Evolutionary conservation across 1,140 invertebrate species (phyloP).

Genomic region (Akabosia matsudoensis): DNA sequence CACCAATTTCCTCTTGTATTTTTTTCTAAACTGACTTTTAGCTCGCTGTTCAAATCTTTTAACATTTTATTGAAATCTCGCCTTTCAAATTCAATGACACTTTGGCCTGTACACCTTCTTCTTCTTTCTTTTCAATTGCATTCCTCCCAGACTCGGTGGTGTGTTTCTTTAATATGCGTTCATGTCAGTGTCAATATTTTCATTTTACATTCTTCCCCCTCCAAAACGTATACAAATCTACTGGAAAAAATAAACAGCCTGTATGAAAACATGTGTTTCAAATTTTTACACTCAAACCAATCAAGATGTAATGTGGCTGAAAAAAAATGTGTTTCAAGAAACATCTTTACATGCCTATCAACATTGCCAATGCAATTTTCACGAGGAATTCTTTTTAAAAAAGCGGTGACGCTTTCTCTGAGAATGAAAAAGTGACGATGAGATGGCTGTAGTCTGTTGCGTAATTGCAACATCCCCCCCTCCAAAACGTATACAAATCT

Average conservation of each 20-base stretch:
- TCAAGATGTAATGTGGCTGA: neutral
- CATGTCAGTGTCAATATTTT: conserved; percentile 11
- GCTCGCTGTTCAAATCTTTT: neutral
- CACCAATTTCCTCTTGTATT: neutral
- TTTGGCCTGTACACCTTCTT: neutral
- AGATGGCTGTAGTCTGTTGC: neutral
- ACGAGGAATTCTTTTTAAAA: too few species aligned
- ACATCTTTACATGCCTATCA: too few species aligned
- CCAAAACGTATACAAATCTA: neutral
- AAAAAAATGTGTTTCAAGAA: neutral
- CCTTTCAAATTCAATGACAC: neutral
- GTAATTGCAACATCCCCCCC: too few species aligned
- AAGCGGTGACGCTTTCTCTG: neutral
- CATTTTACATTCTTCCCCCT: neutral
- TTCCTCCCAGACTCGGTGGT: neutral
- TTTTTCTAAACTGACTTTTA: neutral
- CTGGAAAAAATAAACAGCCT: neutral
- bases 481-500: neutral
- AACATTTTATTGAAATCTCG: neutral
- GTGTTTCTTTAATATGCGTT: too few species aligned
- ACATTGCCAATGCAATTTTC: too few species aligned
- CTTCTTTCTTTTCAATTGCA: neutral
- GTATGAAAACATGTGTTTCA: neutral
- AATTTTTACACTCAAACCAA: neutral
- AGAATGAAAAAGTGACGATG: neutral